Base-by-base conservation (phyloP, 2,797 vertebrate genomes). In the Enteromius unitaeniatus region DNA sequence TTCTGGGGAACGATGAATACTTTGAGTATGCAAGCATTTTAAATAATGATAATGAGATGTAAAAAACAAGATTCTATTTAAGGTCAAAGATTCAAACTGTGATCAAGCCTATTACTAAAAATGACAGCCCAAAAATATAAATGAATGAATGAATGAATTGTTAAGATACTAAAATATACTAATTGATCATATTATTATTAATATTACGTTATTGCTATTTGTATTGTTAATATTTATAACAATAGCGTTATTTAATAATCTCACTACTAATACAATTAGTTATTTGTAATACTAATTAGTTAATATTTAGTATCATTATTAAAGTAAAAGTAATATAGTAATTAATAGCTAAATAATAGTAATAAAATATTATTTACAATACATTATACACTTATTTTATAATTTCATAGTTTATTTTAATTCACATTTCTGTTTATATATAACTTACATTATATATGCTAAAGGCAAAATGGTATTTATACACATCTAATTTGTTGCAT, bases 1-100 rank as follows among this genome's bases (percentile, higher is more conserved):
- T 88, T 94, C 97, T 98, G 92, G 68, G 90, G 88, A 3, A 64
- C 65, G 77, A 84, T 1, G 0, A 53, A 42, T 9, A 13, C 6
- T 23, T 26, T 28, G 15, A 77, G 34, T 14, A 21, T 5, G n/a
- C 72, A 14, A 40, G 4, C 14, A 28, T 14, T 80, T 31, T 37
- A 31, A 6, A 28, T 26, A 14, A 60, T 26, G 5, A 62, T 15
- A 6, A 15, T 28, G 9, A 53, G 53, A n/a, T 55, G 0, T 49
- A n/a, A 13, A 68, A 13, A n/a, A 1, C 1, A n/a, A n/a, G 11
- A 70, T 14, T 1, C 5, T 70, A 4, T 45, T 70, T 26, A 28
- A 26, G 68, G 42, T 45, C 68, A 70, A 70, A 70, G 42, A 26
- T 17, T 45, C 7, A 17, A 70, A 72, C 23, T 72, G 14, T 47